These are phyloP conservation scores for Danio kyathit DNA, from an alignment of 2,797 vertebrate genomes.

Conservation along the genomic window DNA sequence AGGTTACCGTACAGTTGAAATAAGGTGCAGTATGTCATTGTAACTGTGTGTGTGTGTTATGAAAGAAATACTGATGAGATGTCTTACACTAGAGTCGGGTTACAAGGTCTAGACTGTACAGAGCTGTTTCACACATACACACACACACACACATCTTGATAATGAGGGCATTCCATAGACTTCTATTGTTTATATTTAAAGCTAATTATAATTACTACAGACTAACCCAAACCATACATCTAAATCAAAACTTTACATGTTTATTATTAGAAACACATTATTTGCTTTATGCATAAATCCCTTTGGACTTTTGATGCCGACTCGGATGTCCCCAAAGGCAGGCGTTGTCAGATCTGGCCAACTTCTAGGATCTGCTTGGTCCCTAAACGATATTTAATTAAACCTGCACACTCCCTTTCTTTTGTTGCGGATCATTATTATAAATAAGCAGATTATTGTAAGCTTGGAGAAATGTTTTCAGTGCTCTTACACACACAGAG, in stretches of 20 bases:
- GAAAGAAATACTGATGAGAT: conserved; percentile 20
- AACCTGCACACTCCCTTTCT: neutral
- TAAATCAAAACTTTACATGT: conserved; percentile 16
- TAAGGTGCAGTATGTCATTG: conserved; percentile 4
- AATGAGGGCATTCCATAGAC: conserved; percentile 12
- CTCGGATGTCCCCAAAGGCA: conserved; percentile 11
- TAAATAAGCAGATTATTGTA: conserved; percentile 3
- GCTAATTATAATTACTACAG: conserved; percentile 10
- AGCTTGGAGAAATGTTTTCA: conserved; percentile 20
- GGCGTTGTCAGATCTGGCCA: conserved; percentile 1
- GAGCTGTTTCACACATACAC: conserved; percentile 12
- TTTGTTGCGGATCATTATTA: conserved; percentile 10
- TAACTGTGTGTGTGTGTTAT: neutral
- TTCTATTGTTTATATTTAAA: conserved; percentile 27
- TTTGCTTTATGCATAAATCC: conserved; percentile 20
- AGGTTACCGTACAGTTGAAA: neutral
- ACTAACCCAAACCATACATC: conserved; percentile 3
- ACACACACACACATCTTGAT: neutral
- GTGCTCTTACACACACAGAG: neutral
- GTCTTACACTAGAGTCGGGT: conserved; percentile 55
- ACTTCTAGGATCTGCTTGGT: neutral
- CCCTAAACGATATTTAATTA: conserved; percentile 10
- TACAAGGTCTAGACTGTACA: conserved; percentile 53
- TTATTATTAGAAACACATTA: conserved; percentile 18
- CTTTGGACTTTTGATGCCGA: neutral